These are phyloP conservation scores for Chelonus insularis DNA, from an alignment of 1,140 invertebrate species.

Conservation along the genomic window DNA sequence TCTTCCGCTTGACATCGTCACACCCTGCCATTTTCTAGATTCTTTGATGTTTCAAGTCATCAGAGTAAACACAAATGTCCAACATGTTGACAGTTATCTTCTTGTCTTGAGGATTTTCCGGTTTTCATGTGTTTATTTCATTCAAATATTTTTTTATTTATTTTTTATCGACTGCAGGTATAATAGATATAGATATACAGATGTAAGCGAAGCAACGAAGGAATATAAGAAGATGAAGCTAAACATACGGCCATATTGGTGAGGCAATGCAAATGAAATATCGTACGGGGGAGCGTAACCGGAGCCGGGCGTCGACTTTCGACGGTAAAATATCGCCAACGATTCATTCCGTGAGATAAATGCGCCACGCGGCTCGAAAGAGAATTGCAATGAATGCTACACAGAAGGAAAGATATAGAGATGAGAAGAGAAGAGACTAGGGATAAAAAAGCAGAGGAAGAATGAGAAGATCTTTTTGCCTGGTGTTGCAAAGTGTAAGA, in stretches of 20 bases:
- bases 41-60: neutral
- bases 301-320: slow-evolving; percentile 34
- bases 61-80: neutral
- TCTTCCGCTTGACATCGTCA: slow-evolving; percentile 4
- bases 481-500: too few species aligned
- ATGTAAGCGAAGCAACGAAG: neutral
- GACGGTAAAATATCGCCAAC: slow-evolving; percentile 37
- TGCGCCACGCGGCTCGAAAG: slow-evolving; percentile 21
- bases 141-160: neutral
- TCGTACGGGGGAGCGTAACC: slow-evolving; percentile 35
- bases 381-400: slow-evolving; percentile 17
- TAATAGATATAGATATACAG: neutral
- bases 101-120: neutral
- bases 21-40: neutral
- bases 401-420: slow-evolving; percentile 5
- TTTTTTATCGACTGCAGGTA: too few species aligned
- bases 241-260: neutral
- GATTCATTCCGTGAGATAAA: slow-evolving; percentile 36
- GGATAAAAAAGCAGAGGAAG: neutral
- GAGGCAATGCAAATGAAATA: slow-evolving; percentile 31
- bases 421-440: neutral
- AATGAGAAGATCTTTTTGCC: too few species aligned
- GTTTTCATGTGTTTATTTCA: neutral
- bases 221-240: neutral
- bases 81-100: neutral